Conservation (phyloP, 2,888 invertebrate species). For the Rhamnusium bicolor region DNA sequence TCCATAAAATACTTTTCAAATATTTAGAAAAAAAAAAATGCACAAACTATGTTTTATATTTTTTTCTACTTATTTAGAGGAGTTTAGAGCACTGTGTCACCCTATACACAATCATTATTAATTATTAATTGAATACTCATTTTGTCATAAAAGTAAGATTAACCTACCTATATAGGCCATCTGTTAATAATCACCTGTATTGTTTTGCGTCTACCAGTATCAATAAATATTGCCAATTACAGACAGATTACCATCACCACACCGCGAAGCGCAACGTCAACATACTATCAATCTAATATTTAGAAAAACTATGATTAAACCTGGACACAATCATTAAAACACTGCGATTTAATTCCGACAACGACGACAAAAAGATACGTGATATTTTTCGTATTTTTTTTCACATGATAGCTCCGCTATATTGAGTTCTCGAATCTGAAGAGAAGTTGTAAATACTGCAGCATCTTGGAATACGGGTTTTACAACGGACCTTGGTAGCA, state of each 20-base stretch:
- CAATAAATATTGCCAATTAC: neutral
- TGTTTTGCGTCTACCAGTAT: neutral
- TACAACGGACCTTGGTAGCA: slow-evolving; percentile 16
- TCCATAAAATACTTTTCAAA: too few relatives aligned
- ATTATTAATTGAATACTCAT: too few relatives aligned
- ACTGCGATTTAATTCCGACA: neutral
- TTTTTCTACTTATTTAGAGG: too few relatives aligned
- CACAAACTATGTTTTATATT: too few relatives aligned
- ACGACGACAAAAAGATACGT: neutral
- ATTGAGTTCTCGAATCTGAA: neutral
- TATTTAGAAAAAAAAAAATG: too few relatives aligned
- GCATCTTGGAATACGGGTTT: neutral
- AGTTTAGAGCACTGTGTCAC: too few relatives aligned
- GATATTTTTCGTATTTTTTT: neutral
- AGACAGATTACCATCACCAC: neutral
- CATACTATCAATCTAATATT: neutral
- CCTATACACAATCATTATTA: too few relatives aligned
- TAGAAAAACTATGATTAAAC: neutral
- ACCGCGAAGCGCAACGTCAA: neutral
- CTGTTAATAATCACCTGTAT: neutral
- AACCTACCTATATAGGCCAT: slow-evolving; percentile 15
- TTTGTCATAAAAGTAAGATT: slow-evolving; percentile 4
- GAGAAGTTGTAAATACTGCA: neutral
- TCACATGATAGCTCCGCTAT: neutral
- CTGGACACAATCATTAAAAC: neutral